Percentiles rank a stretch among this genome's conserved stretches.
These are phyloP conservation scores for Marmota flaviventris DNA, from an alignment of 2,113 vertebrate genomes.

Conservation along the genomic window DNA sequence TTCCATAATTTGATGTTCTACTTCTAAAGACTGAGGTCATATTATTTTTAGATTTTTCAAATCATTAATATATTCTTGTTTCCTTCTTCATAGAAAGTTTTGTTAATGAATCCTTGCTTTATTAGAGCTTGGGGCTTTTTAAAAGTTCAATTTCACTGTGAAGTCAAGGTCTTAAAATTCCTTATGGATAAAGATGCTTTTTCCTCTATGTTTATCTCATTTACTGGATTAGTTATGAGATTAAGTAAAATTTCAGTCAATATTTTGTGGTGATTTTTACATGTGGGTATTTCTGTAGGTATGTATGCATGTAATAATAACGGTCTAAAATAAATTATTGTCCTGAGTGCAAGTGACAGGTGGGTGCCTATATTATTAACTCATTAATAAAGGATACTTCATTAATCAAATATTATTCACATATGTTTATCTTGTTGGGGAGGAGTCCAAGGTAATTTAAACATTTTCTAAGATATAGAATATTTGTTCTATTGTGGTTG, in stretches of 20 bases:
- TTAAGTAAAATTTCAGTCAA: conserved; percentile 47
- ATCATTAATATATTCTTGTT: conserved; percentile 62
- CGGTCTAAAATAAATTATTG: neutral
- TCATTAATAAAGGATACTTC: conserved; percentile 30
- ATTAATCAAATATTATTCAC: neutral
- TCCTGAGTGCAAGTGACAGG: neutral
- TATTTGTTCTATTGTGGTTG: neutral
- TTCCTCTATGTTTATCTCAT: conserved; percentile 53
- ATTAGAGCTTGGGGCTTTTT: conserved; percentile 60
- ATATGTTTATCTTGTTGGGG: neutral
- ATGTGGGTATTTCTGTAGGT: neutral
- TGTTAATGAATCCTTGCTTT: conserved; percentile 62
- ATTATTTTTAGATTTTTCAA: conserved; percentile 65
- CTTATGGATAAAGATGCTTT: conserved; percentile 59
- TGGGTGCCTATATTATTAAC: neutral
- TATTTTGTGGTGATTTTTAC: neutral
- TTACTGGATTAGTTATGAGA: conserved; percentile 31
- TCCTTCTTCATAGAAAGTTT: conserved; percentile 53
- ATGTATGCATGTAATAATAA: neutral
- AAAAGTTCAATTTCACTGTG: conserved; percentile 59
- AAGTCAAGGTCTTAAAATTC: conserved; percentile 72
- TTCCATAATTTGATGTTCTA: conserved; percentile 33
- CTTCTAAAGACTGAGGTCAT: conserved; percentile 50
- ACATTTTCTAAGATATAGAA: neutral
- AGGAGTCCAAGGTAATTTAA: neutral